phyloP scores from a whole-genome alignment of 1,140 invertebrate species.

The Kradibia gibbosae region DNA sequence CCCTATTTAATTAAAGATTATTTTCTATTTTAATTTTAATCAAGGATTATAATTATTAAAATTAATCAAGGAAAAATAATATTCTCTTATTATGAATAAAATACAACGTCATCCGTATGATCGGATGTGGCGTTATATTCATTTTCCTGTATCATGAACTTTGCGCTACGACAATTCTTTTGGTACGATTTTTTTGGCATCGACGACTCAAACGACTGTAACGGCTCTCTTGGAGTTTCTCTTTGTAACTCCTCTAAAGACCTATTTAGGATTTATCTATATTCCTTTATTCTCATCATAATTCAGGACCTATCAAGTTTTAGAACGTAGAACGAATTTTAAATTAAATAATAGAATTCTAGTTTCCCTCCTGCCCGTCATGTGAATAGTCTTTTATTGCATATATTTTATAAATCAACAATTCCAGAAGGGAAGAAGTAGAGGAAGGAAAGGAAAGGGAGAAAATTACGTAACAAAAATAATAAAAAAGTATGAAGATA shows the following conservation, averaged over 20 bases:
- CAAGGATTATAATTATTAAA: no score
- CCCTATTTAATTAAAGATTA: neutral
- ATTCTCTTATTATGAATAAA: slow-evolving; percentile 9
- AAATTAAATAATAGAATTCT: slow-evolving; percentile 13
- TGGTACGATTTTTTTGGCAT: slow-evolving; percentile 40
- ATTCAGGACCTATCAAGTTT: neutral
- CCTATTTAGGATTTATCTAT: slow-evolving; percentile 50
- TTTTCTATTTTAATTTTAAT: neutral
- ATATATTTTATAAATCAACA: neutral
- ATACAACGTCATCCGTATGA: neutral
- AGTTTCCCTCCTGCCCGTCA: neutral
- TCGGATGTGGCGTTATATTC: neutral
- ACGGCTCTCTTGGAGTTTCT: neutral
- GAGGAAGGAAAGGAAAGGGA: neutral
- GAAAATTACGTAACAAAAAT: neutral
- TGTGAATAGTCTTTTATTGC: slow-evolving; percentile 18
- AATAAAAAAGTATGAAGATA: neutral
- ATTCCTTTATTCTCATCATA: slow-evolving; percentile 57
- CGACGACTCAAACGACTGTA: slow-evolving; percentile 27
- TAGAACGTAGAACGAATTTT: neutral
- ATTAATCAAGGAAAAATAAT: slow-evolving; percentile 21
- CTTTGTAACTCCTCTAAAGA: slow-evolving; percentile 19
- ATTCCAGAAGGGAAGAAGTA: neutral
- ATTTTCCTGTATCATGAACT: slow-evolving; percentile 22
- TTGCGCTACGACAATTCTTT: slow-evolving; percentile 56